Base-by-base conservation (phyloP, 1,140 invertebrate species). In the Drosophila quadrilineata region DNA sequence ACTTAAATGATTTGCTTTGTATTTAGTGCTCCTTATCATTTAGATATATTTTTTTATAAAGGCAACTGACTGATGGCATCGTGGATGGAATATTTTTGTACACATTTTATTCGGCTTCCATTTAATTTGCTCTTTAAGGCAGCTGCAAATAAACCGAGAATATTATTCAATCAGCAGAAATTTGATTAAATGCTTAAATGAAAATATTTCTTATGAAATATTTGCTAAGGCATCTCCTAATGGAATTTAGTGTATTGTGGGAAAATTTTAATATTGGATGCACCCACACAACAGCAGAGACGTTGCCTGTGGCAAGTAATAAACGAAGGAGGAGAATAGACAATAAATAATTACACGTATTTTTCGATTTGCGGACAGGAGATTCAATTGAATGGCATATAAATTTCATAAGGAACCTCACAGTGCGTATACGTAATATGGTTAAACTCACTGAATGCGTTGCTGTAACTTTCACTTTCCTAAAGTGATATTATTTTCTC, bases 391-490 rank as follows among this genome's bases (percentile, higher is more conserved):
- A n/a, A 40, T 10, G 10, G 29, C 16, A 17, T 17, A 36, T 8
- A 2, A 29, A 33, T 3, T 19, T 1, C 9, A 2, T 46, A 10
- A 5, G n/a, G 16, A 19, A 17, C 16, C 3, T 29, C 16, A 41
- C 4, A 24, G 12, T 2, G 3, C 2, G 10, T 12, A 43, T 14
- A 12, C 14, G 40, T 6, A n/a, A 24, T 12, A 12, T 41, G 2
- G n/a, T n/a, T n/a, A n/a, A n/a, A n/a, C n/a, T 8, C 24, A 3
- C 0, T 14, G 3, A 46, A 48, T n/a, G n/a, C n/a, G n/a, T n/a
- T n/a, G n/a, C n/a, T n/a, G n/a, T n/a, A 43, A 68, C 59, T 69
- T 69, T 69, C 65, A 69, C 65, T 69, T 56, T 62, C 43, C 38
- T 22, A 33, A n/a, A n/a, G n/a, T n/a, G n/a, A n/a, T n/a, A n/a